A percentile compares a stretch with the other conserved stretches of the same genome.
phyloP scores from a whole-genome alignment of 2,113 vertebrate genomes.

The Tychaedon coryphoeus region DNA sequence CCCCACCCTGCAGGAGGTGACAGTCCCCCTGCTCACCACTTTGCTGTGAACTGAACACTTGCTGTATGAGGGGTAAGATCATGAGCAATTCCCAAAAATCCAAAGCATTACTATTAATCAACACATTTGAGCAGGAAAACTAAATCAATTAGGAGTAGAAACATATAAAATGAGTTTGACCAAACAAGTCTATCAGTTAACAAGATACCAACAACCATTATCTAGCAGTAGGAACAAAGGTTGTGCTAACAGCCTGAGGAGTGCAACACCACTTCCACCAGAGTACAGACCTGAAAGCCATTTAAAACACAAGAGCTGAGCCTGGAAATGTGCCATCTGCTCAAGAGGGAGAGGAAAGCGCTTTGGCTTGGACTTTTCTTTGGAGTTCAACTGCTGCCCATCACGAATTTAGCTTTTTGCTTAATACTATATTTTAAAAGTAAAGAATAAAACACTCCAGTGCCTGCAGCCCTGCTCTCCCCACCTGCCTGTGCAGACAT shows the following conservation, averaged over 20 bases:
- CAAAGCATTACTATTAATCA: background rate
- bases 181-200: background rate
- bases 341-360: background rate
- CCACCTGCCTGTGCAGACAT: conserved; percentile 79
- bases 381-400: background rate
- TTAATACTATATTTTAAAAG: conserved; percentile 78
- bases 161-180: background rate
- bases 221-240: background rate
- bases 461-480: conserved; percentile 68
- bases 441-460: conserved; percentile 69
- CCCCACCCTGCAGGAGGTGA: background rate
- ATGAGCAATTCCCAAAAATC: background rate
- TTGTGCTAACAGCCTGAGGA: background rate
- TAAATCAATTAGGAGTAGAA: background rate
- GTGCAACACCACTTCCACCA: background rate
- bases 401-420: conserved; percentile 76
- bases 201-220: background rate
- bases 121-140: background rate
- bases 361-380: background rate
- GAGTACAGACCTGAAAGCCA: background rate
- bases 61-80: accelerated
- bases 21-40: background rate
- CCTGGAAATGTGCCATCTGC: background rate
- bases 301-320: background rate
- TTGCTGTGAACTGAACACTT: background rate